phyloP scores from a whole-genome alignment of 2,797 vertebrate genomes.

The Danio albolineatus region DNA sequence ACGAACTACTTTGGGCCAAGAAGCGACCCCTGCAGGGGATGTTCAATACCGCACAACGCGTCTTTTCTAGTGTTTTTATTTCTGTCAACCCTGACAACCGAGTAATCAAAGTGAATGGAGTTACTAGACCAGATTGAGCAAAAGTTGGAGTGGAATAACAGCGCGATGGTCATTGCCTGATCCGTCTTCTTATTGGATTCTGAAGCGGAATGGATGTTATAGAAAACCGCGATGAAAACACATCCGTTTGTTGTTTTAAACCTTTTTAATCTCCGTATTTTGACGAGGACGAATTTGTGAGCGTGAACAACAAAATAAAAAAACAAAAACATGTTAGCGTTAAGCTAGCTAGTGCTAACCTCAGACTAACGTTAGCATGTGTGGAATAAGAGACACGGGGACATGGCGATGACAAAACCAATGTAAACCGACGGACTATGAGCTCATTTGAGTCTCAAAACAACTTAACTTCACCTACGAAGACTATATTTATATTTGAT shows the following conservation, averaged over 20 bases:
- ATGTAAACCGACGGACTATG: slow-evolving; percentile 34
- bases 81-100: slow-evolving; percentile 49
- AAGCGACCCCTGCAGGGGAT: not conserved
- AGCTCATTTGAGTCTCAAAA: slow-evolving; percentile 15
- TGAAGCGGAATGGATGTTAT: slow-evolving; percentile 10
- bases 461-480: not conserved
- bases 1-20: not conserved
- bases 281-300: not conserved
- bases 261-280: not conserved
- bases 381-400: slow-evolving; percentile 12
- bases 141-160: slow-evolving; percentile 20
- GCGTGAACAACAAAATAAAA: slow-evolving; percentile 2
- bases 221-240: not conserved
- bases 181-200: not conserved
- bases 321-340: slow-evolving; percentile 47
- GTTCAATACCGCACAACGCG: rapidly evolving
- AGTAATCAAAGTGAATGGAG: slow-evolving; percentile 47
- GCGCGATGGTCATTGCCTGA: not conserved
- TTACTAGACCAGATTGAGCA: slow-evolving; percentile 47
- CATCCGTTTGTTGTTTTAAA: not conserved
- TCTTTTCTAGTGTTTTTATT: slow-evolving; percentile 30
- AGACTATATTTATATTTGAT: not conserved
- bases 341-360: slow-evolving; percentile 30
- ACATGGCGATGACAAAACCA: slow-evolving; percentile 3
- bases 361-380: slow-evolving; percentile 31